Evolutionary conservation across 2,888 invertebrate genomes (phyloP), one percentile per base, ranked within the genome.

Genomic region (Tribolium freemani): DNA sequence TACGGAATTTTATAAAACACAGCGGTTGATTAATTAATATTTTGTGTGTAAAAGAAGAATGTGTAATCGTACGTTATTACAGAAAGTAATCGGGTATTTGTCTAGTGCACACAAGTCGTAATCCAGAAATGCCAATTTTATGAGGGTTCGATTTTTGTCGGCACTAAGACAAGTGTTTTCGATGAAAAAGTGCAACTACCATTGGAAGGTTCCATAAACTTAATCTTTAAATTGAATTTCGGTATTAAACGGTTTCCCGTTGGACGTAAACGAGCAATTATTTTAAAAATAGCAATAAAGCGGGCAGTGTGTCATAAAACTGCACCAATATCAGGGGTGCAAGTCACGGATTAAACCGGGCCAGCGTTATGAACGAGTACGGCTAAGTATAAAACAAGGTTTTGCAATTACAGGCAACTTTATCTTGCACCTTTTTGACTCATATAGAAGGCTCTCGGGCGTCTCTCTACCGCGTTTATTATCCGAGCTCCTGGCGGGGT

Each of bases 341-440:
- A 75, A 66, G 76, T 76, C 75, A 74, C 73, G 75, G 72, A 75
- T 75, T 75, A 73, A 71, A 72, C 60, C 67, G 31, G 58, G 57
- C 13, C 63, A 44, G 46, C 54, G 71, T 73, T 72, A 73, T 69
- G 69, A 73, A 73, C 72, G 58, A 57, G 74, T 64, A 54, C 61
- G 63, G 69, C 63, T 51, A 71, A 74, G 71, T 74, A 77, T 77
- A 73, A 77, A 77, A 77, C 76, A 76, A 71, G 75, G 72, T 78
- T 76, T 78, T 66, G 75, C 75, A 77, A 77, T 77, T 77, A 77
- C 77, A 76, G 70, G 67, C 69, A 69, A 76, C 70, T 74, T 75
- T 74, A 72, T 70, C 75, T 76, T 66, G 69, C 72, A 74, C 72
- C 72, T 76, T 73, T 70, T 76, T 68, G 69, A 69, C 75, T 76